These are phyloP conservation scores for Octodon degus DNA, from an alignment of 2,113 vertebrate species.

Conservation along the genomic window DNA sequence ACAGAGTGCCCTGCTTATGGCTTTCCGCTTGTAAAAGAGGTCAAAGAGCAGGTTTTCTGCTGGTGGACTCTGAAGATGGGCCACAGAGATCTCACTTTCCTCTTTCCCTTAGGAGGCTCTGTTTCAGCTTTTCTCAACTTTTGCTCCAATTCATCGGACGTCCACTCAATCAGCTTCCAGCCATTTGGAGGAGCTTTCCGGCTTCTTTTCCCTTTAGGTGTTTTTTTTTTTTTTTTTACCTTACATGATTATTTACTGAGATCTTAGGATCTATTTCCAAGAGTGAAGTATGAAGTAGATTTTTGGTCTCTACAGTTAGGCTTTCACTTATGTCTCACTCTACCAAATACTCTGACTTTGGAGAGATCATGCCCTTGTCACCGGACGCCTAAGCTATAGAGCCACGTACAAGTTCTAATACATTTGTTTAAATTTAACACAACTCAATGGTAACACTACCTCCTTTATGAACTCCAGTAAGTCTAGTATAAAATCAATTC, in stretches of 20 bases:
- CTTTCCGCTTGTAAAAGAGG: constrained; percentile 81
- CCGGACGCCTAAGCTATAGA: not conserved
- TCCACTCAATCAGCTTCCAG: constrained; percentile 98
- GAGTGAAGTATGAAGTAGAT: not conserved
- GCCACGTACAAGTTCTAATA: not conserved
- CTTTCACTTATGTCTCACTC: not conserved
- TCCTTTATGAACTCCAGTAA: not conserved
- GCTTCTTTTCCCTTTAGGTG: constrained; percentile 99
- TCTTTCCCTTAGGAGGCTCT: constrained; percentile 96
- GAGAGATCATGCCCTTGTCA: not conserved
- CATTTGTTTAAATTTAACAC: constrained; percentile 34
- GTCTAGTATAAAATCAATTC: not conserved
- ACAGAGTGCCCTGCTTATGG: constrained; percentile 98
- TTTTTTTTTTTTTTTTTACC: constrained; percentile 52
- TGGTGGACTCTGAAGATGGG: constrained; percentile 99
- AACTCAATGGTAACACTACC: not conserved
- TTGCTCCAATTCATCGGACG: constrained; percentile 97
- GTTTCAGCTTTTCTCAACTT: constrained; percentile 99
- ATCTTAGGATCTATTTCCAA: constrained; percentile 8
- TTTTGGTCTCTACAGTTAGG: constrained; percentile 15
- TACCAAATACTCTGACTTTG: constrained; percentile 36
- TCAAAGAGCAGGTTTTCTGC: constrained; percentile 80
- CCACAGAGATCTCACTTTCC: constrained; percentile 98
- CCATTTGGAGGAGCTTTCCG: constrained; percentile 97
- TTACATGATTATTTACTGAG: not conserved